Evolutionary conservation across 2,888 invertebrate genomes (phyloP).

Genomic region (Serrognathus titanus): DNA sequence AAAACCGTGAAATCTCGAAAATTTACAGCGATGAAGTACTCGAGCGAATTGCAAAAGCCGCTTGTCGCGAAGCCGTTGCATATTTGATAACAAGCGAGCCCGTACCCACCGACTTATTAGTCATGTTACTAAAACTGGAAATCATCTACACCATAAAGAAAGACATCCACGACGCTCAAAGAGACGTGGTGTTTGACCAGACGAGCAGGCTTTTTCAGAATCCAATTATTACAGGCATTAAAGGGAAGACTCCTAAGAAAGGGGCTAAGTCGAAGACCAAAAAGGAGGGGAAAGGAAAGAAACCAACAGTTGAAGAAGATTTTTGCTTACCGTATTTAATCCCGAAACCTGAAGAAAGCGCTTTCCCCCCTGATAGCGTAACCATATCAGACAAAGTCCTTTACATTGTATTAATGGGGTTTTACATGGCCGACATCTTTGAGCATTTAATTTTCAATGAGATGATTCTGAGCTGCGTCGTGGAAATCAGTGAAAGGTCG

Average conservation of each 20-base stretch:
- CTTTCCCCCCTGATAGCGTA: not conserved
- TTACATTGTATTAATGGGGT: conserved; percentile 12
- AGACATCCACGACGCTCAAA: not conserved
- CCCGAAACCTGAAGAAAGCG: not conserved
- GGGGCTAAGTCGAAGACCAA: conserved; percentile 1
- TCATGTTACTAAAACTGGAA: conserved; percentile 14
- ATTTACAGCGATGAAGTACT: conserved; percentile 2
- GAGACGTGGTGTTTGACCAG: not conserved
- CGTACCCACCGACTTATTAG: conserved; percentile 12
- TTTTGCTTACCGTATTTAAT: conserved; percentile 4
- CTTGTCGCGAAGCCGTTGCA: conserved; percentile 7
- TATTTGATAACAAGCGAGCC: conserved; percentile 5
- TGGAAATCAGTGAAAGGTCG: not conserved
- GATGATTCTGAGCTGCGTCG: conserved; percentile 5
- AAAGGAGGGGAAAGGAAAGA: conserved; percentile 1
- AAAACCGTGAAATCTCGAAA: not conserved
- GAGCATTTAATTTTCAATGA: conserved; percentile 5
- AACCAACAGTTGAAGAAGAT: not conserved
- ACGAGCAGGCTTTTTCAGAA: conserved; percentile 5
- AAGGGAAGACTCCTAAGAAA: not conserved
- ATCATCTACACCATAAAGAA: conserved; percentile 7
- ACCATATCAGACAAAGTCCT: conserved; percentile 7
- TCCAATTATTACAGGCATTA: not conserved
- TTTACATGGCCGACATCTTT: conserved; percentile 7
- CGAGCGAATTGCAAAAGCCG: not conserved